Base-by-base conservation (phyloP, 2,888 invertebrate species). In the Notocelia uddmanniana region DNA sequence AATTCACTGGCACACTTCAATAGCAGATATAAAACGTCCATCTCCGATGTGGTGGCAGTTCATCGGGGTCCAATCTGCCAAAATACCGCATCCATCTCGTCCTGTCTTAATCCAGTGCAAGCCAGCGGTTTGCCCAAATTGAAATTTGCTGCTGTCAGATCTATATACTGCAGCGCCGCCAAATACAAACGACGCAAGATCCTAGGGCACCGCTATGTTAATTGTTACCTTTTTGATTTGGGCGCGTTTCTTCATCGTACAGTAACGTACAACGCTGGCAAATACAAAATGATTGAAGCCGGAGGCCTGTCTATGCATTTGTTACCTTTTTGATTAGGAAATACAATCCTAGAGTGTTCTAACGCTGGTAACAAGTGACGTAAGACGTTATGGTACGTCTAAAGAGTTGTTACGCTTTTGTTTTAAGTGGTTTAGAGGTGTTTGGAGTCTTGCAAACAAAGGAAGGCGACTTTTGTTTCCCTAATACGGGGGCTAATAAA, bases 101-200 rank as follows among this genome's bases (percentile, higher is more conserved):
- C 59, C 71, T 50, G 64, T 73, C 74, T 81, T 86, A 87, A 88
- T 87, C 86, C 86, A 73, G 76, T 74, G 76, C 79, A 81, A 82
- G 79, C 76, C 68, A 81, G 86, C 84, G 89, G 88, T 89, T 86
- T 84, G 81, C 81, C 83, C 81, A 90, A 91, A 91, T 91, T 89
- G 90, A 90, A 90, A 91, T 90, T 87, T 85, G 87, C 82, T 90
- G 89, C 89, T 81, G 83, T 83, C 83, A 79, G 80, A 76, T 78
- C 77, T 73, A 73, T 72, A 64, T 73, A 68, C 34, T 68, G 69
- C 70, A 45, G 1, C 15, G 2, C 18, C 3, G 37, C 21, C 23
- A 23, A 59, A 59, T 59, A 41, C 1, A 11, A 59, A n/a, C 21
- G 59, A 23, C 59, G 10, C 15, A 59, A 41, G 41, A 59, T 15